Conservation (phyloP, 2,888 invertebrate species). For the Acronicta leporina region DNA sequence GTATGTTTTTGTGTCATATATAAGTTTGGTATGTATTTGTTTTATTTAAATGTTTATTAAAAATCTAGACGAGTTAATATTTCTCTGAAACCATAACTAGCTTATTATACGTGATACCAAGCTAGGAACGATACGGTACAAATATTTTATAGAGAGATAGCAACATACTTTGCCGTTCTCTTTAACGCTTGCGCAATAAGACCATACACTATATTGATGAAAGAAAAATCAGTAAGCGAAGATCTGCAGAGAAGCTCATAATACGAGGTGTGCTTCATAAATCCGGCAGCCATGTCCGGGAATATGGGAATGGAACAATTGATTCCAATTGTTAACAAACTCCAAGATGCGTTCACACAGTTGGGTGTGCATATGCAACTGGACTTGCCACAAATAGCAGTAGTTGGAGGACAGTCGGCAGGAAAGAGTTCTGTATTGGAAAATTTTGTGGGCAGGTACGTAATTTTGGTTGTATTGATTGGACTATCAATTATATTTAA, state of each 20-base stretch:
- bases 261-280: constrained; percentile 77
- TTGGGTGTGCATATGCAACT: constrained; percentile 99
- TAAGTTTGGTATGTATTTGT: too few relatives aligned
- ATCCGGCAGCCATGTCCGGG: constrained; percentile 90
- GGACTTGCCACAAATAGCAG: constrained; percentile 99
- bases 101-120: too few relatives aligned
- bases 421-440: constrained; percentile 99
- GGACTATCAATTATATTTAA: background rate
- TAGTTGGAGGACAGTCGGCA: constrained; percentile 99
- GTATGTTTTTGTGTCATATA: too few relatives aligned
- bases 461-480: constrained; percentile 47
- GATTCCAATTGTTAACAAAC: constrained; percentile 99
- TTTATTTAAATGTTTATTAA: too few relatives aligned
- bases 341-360: constrained; percentile 99
- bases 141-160: constrained; percentile 1
- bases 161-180: constrained; percentile 52
- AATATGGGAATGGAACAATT: constrained; percentile 98
- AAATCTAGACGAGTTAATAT: too few relatives aligned
- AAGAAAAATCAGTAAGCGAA: constrained; percentile 84
- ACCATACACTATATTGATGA: constrained; percentile 81
- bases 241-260: constrained; percentile 85
- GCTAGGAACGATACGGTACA: too few relatives aligned
- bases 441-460: constrained; percentile 99
- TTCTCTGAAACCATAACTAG: too few relatives aligned
- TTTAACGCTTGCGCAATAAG: constrained; percentile 79